Evolutionary conservation across 1,140 invertebrate species (phyloP).

Genomic region (Solen grandis): DNA sequence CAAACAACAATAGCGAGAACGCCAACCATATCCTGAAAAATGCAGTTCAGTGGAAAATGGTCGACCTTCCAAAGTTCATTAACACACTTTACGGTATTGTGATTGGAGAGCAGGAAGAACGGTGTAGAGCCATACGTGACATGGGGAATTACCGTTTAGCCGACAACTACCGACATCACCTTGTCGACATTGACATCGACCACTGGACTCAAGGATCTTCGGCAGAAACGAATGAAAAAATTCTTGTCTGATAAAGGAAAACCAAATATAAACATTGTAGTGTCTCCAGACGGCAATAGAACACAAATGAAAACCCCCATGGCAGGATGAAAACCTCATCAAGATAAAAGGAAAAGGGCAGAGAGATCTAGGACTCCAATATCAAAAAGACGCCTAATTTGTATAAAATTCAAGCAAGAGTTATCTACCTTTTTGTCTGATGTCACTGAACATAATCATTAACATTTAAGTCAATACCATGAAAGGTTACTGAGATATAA

Average conservation of each 20-base stretch:
- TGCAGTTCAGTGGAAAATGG: constrained; percentile 1
- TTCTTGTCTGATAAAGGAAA: background rate
- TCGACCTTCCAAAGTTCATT: background rate
- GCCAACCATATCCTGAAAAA: constrained; percentile 22
- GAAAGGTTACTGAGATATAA: no score
- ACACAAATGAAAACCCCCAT: background rate
- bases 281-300: background rate
- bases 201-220: constrained; percentile 1
- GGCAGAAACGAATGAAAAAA: background rate
- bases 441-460: no score
- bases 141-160: background rate
- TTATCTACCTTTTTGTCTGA: no score
- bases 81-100: constrained; percentile 1
- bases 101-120: background rate
- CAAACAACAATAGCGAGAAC: constrained; percentile 10
- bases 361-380: constrained; percentile 19
- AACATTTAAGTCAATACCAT: no score
- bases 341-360: background rate
- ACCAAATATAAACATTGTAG: background rate
- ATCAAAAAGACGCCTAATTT: constrained; percentile 19
- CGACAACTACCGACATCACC: background rate
- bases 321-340: constrained; percentile 9
- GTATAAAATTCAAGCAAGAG: no score
- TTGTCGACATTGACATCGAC: constrained; percentile 5
- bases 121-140: constrained; percentile 1